Percentiles rank a stretch among this genome's conserved stretches.
Conservation (phyloP, 2,888 invertebrate species). For the Pinctada fucata region DNA sequence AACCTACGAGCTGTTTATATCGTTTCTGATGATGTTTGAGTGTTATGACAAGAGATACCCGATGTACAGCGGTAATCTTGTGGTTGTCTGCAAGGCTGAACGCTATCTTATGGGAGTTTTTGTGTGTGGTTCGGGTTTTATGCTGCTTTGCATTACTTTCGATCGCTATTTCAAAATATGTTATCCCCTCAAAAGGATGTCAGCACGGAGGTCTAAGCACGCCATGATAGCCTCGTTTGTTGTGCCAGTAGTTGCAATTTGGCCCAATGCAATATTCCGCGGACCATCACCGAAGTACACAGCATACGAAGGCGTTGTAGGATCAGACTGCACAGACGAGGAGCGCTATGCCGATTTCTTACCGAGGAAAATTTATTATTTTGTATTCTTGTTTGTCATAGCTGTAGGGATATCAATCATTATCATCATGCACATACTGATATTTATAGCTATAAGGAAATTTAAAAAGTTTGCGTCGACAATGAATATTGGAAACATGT, state of each 20-base stretch:
- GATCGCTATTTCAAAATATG: conserved; percentile 40
- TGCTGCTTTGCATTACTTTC: conserved; percentile 35
- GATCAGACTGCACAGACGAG: conserved; percentile 37
- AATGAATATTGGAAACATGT: too few species aligned
- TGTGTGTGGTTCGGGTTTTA: neutral
- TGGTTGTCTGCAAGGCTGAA: conserved; percentile 30
- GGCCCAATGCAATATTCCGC: conserved; percentile 36
- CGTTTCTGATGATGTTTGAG: conserved; percentile 27
- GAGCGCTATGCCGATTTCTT: conserved; percentile 29
- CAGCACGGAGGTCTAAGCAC: conserved; percentile 22
- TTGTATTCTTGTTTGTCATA: conserved; percentile 17
- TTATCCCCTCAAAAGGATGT: conserved; percentile 30
- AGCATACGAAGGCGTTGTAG: conserved; percentile 7
- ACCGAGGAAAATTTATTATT: conserved; percentile 25
- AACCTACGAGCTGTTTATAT: conserved; percentile 21
- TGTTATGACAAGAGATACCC: conserved; percentile 31
- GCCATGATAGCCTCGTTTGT: neutral
- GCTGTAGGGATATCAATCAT: conserved; percentile 12
- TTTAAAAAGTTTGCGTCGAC: conserved; percentile 17
- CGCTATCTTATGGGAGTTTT: conserved; percentile 19
- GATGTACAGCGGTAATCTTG: conserved; percentile 32
- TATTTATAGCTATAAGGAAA: conserved; percentile 28
- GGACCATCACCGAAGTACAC: conserved; percentile 25
- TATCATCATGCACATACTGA: conserved; percentile 23
- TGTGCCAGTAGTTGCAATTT: neutral